Base-by-base conservation (phyloP, 2,888 invertebrate genomes). In the Perithous albicinctus region DNA sequence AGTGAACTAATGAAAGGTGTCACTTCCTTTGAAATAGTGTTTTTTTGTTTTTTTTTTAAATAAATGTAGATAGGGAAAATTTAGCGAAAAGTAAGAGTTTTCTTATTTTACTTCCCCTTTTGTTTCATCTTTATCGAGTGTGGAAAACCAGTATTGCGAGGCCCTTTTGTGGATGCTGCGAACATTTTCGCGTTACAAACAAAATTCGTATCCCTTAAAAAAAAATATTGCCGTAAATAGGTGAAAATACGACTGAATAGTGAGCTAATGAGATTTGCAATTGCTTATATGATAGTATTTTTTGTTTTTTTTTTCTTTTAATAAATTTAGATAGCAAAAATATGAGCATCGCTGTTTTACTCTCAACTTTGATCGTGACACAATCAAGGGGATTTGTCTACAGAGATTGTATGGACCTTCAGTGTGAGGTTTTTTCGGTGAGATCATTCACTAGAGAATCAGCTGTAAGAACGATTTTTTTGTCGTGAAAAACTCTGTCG, bases 361-460 rank as follows among this genome's bases (percentile, higher is more conserved):
- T 56, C 32, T 56, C 26, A 12, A 5, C 32, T 64, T 64, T 29
- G 54, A 75, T 56, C 64, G 64, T 20, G 26, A 64, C 54, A 56
- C 64, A 75, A 75, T 54, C 64, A 64, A 64, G 43, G 64, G n/a
- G 54, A 64, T 75, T 75, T 75, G 74, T 75, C 64, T 29, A 18
- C 38, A 26, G 35, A 41, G 20, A 64, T n/a, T n/a, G n/a, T n/a
- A n/a, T n/a, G n/a, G n/a, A n/a, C n/a, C n/a, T n/a, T n/a, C n/a
- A n/a, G n/a, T n/a, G n/a, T n/a, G n/a, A n/a, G 12, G 18, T 10
- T 54, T 54, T 29, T 63, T 48, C 48, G 46, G 35, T 18, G 46
- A 51, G n/a, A 48, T 59, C 69, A 20, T 26, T 35, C 41, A 54
- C 41, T 20, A 29, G 43, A 43, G 38, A 64, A 66, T 75, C 74